Base-by-base conservation (phyloP, 1,140 invertebrate genomes). In the Dendroctonus ponderosae region DNA sequence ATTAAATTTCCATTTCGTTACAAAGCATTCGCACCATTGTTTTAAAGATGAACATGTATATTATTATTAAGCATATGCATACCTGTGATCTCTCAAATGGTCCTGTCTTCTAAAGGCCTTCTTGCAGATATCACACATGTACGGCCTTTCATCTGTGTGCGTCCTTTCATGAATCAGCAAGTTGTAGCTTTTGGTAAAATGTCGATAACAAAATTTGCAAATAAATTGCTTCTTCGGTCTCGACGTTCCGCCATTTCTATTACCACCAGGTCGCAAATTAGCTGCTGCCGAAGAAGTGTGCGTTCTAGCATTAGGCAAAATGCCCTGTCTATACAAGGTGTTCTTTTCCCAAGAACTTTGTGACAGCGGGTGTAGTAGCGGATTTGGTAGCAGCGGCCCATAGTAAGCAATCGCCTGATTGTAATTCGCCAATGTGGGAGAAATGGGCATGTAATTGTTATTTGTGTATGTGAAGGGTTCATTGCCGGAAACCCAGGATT, bases 171-270 rank as follows among this genome's bases (percentile, higher is more conserved):
- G 94, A 42, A 97, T 97, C 50, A 97, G 83, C 56, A 98, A 82
- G 78, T 98, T 98, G 83, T 98, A 98, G 46, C 92, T 95, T 79
- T 98, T 98, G 49, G 95, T 97, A 78, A 98, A 98, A 67, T 97
- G 92, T 2, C 96, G 83, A 73, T 92, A 87, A 81, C 96, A 98
- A 78, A 91, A 97, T 78, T 94, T 93, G 82, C 96, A 98, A 74
- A 98, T 96, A 77, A 96, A 97, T 77, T 98, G 91, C 75, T 96
- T 96, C 81, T 95, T 95, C 2, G 89, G 89, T 52, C 89, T 81
- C 83, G 3, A 26, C 26, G 26, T 26, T 26, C 26, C 26, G 26
- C 26, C 3, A 26, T 1, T 26, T 26, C 26, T 26, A 26, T 26
- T 26, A 26, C 26, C 26, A 3, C 26, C 26, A 26, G 26, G 26